Conservation (phyloP, 2,113 vertebrate genomes). For the Sinocyclocheilus rhinocerous region DNA sequence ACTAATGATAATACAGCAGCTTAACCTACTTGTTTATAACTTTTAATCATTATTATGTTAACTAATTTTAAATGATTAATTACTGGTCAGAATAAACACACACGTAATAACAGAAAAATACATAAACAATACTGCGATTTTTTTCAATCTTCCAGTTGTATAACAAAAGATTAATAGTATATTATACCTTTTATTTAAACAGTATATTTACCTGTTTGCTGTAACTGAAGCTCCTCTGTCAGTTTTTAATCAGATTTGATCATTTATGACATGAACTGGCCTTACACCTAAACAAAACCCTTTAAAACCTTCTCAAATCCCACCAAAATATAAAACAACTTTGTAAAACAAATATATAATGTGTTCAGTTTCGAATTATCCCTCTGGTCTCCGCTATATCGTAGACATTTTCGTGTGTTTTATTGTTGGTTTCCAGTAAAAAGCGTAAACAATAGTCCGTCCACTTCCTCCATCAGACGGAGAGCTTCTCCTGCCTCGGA, state of each 20-base stretch:
- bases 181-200: too few relatives aligned
- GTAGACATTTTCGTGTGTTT: constrained; percentile 4
- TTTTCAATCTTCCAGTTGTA: neutral
- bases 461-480: constrained; percentile 11
- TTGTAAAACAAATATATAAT: neutral
- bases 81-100: neutral
- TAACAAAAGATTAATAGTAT: neutral
- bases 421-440: neutral
- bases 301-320: constrained; percentile 1
- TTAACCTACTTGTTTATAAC: neutral
- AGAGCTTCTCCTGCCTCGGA: neutral
- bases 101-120: neutral
- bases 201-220: neutral
- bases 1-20: neutral
- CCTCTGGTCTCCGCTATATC: neutral
- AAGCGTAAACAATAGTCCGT: constrained; percentile 32
- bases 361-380: neutral
- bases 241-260: constrained; percentile 6
- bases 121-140: neutral
- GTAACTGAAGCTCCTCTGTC: neutral
- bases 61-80: neutral
- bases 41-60: neutral
- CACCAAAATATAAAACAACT: neutral
- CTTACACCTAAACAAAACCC: constrained; percentile 2
- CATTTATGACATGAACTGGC: neutral